Evolutionary conservation across 2,797 vertebrate species (phyloP), one percentile per base, ranked within the genome.

Genomic region (Prunella strophiata): DNA sequence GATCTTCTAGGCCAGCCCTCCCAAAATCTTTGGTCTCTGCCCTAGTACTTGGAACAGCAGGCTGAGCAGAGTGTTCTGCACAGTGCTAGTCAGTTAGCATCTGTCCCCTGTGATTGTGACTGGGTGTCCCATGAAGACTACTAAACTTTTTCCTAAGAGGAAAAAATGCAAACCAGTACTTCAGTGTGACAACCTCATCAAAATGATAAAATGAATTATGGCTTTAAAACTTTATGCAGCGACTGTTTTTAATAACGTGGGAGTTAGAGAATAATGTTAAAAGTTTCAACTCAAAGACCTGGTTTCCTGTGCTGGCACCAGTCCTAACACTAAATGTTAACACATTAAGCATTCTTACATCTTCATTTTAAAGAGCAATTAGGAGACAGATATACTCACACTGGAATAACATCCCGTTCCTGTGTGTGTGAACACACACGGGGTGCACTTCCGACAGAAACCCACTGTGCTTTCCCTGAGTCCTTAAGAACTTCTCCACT

Each of bases 271-370:
- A 86, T 88, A 81, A 94, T 51, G 80, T 87, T 89, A 96, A 96
- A 55, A 72, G 63, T 77, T 65, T 91, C 55, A 91, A 34, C 57
- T 78, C 77, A 92, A 97, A 93, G 87, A 88, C 79, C n/a, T 86
- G 67, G 58, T 95, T 96, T 97, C 93, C 95, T 85, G 82, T 38
- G 22, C 52, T 95, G 95, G 91, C 85, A 86, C 61, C 59, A 74
- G 43, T 20, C 11, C 63, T 67, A 85, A 71, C 70, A 82, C 70
- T 84, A 61, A 93, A 94, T 63, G 62, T 85, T 94, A 78, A 91
- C 81, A 85, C 78, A 81, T 89, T 74, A 82, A 62, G 38, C 82
- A 96, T 94, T 91, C 90, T 91, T 66, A 94, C 62, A 78, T 92
- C 68, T 82, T 95, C 36, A 73, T 96, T 95, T 97, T 87, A 89